phyloP scores from a whole-genome alignment of 2,888 invertebrate genomes.

The Callyntrura sp. region DNA sequence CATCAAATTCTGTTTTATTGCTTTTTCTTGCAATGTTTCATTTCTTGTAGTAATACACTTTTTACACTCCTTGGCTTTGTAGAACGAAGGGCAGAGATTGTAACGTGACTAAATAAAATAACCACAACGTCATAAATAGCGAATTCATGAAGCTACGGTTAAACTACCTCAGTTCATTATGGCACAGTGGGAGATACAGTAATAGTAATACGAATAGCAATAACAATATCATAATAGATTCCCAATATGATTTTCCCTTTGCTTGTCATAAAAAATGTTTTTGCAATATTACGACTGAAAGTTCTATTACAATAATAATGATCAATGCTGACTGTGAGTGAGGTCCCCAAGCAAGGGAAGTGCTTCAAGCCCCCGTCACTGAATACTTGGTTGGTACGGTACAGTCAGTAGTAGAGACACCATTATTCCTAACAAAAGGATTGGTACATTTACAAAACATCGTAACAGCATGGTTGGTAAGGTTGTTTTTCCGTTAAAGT shows the following conservation, averaged over 20 bases:
- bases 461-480: no score
- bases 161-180: conserved; percentile 78
- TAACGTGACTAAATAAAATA: conserved; percentile 77
- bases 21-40: conserved; percentile 42
- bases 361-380: not conserved
- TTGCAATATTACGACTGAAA: conserved; percentile 64
- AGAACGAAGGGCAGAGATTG: conserved; percentile 42
- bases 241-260: conserved; percentile 60
- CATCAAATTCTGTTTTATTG: conserved; percentile 45
- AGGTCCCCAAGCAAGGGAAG: not conserved
- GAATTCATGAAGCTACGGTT: conserved; percentile 77
- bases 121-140: conserved; percentile 73
- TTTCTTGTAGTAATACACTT: conserved; percentile 24
- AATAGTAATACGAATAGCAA: conserved; percentile 50
- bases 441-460: no score
- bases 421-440: no score
- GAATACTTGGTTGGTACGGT: no score
- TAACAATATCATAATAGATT: conserved; percentile 52
- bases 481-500: not conserved
- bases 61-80: conserved; percentile 36
- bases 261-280: conserved; percentile 72
- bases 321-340: not conserved
- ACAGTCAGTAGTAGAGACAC: no score
- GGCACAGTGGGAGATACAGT: conserved; percentile 67
- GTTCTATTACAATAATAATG: not conserved